These are phyloP conservation scores for Mythimna loreyi DNA, from an alignment of 2,888 invertebrate species.

Conservation along the genomic window DNA sequence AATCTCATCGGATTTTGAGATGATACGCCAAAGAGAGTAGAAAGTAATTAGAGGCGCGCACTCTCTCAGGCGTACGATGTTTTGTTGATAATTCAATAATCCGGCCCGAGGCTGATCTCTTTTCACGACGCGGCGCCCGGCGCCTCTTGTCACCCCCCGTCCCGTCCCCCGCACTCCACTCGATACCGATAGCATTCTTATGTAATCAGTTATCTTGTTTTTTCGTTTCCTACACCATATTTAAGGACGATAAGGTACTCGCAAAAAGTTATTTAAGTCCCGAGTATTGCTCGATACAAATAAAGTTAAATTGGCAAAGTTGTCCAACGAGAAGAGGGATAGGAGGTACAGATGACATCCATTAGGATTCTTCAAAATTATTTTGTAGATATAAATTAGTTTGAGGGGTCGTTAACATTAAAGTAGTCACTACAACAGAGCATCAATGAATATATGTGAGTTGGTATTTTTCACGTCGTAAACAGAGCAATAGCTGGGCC, in stretches of 20 bases:
- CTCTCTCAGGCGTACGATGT: conserved; percentile 85
- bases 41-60: conserved; percentile 87
- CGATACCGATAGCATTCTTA: conserved; percentile 80
- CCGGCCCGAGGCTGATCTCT: conserved; percentile 81
- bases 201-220: conserved; percentile 83
- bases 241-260: conserved; percentile 78
- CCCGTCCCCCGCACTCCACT: conserved; percentile 65
- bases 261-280: conserved; percentile 83
- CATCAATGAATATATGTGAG: conserved; percentile 50
- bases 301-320: conserved; percentile 91
- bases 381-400: conserved; percentile 80
- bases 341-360: conserved; percentile 81
- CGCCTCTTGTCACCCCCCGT: conserved; percentile 67
- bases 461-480: conserved; percentile 68
- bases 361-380: conserved; percentile 79
- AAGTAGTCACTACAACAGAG: conserved; percentile 28
- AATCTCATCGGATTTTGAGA: conserved; percentile 82
- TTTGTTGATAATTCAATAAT: conserved; percentile 90
- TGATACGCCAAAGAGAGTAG: conserved; percentile 79
- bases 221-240: conserved; percentile 82
- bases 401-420: conserved; percentile 68
- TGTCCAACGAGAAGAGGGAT: conserved; percentile 70
- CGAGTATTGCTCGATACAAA: conserved; percentile 86
- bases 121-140: conserved; percentile 77
- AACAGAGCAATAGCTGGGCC: conserved; percentile 73